Conservation (phyloP, 2,113 vertebrate genomes). For the Myotis davidii region DNA sequence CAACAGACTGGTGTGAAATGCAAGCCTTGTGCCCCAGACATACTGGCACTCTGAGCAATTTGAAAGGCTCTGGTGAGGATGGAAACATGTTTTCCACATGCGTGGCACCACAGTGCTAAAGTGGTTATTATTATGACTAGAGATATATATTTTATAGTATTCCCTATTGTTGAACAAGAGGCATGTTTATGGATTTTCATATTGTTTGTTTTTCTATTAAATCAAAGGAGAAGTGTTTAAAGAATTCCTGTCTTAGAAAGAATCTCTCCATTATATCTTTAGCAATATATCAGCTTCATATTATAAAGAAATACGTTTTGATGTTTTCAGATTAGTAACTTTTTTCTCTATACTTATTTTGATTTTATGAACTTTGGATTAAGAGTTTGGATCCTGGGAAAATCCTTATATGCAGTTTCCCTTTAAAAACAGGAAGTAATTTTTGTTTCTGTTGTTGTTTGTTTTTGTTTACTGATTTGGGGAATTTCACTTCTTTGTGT, state of each 20-base stretch:
- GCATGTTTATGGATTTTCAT: background rate
- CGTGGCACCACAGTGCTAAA: background rate
- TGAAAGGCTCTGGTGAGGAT: background rate
- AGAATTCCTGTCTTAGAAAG: background rate
- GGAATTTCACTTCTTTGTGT: background rate
- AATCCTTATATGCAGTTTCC: background rate
- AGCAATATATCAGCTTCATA: background rate
- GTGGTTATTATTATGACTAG: background rate
- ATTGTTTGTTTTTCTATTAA: background rate
- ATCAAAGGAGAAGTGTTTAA: background rate
- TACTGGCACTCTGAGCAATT: background rate
- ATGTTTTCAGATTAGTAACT: background rate
- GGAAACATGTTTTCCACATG: background rate
- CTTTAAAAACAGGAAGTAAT: background rate
- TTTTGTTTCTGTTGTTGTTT: background rate
- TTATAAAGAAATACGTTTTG: background rate
- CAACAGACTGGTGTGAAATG: background rate
- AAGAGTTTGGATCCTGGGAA: background rate
- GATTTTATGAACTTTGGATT: background rate
- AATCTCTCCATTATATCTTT: background rate
- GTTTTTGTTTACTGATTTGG: background rate
- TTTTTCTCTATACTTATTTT: background rate
- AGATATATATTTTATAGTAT: background rate
- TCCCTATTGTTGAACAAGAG: background rate
- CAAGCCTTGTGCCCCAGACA: no score